Percentiles rank a stretch among this genome's conserved stretches.
Evolutionary conservation across 1,140 invertebrate genomes (phyloP).

Genomic region (Pissodes strobi): DNA sequence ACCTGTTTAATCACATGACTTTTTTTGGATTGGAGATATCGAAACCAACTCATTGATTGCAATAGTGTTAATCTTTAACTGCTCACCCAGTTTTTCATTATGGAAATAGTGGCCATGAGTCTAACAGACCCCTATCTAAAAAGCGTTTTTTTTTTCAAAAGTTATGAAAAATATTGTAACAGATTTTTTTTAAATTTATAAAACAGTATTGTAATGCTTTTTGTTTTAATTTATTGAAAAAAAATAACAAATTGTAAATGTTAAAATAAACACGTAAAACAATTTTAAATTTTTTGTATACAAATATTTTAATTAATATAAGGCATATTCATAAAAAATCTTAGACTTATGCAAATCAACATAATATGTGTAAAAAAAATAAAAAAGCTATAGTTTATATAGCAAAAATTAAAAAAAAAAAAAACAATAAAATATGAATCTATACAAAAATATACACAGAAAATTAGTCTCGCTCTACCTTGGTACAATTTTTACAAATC

Average conservation of each 20-base stretch:
- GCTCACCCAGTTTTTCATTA: background rate
- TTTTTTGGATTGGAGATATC: no score
- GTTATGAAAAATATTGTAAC: background rate
- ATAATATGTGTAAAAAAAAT: background rate
- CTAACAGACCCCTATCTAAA: background rate
- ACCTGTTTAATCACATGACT: no score
- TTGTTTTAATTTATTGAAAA: background rate
- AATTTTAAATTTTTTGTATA: background rate
- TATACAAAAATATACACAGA: background rate
- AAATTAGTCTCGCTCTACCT: no score
- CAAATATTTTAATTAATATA: background rate
- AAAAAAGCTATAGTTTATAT: no score
- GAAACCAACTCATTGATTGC: no score
- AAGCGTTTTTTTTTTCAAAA: background rate
- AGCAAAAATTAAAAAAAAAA: background rate
- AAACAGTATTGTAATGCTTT: background rate
- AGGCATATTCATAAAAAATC: background rate
- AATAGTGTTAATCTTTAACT: background rate
- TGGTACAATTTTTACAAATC: background rate
- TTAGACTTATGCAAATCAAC: background rate
- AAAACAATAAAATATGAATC: background rate
- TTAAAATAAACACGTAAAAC: background rate
- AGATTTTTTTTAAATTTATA: background rate
- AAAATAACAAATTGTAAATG: no score
- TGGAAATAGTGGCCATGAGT: background rate